These are phyloP conservation scores for Bombyx mori DNA, from an alignment of 1,140 invertebrate species.

Conservation along the genomic window ASM3026992v2 NC_085110.1:11921001-11921500, in stretches of 20 bases:
- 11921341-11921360: slow-evolving; percentile 60
- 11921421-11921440: slow-evolving; percentile 71
- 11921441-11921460: slow-evolving; percentile 78
- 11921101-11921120: slow-evolving; percentile 75
- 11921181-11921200: slow-evolving; percentile 45
- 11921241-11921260: slow-evolving; percentile 66
- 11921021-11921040: slow-evolving; percentile 54
- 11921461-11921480: slow-evolving; percentile 71
- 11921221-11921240: slow-evolving; percentile 62
- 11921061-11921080: slow-evolving; percentile 82
- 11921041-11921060: slow-evolving; percentile 66
- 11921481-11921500: slow-evolving; percentile 63
- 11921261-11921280: slow-evolving; percentile 76
- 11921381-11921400: slow-evolving; percentile 61
- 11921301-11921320: slow-evolving; percentile 66
- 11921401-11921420: slow-evolving; percentile 40
- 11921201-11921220: slow-evolving; percentile 51
- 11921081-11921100: slow-evolving; percentile 79
- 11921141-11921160: slow-evolving; percentile 60
- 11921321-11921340: slow-evolving; percentile 59
- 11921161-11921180: slow-evolving; percentile 42
- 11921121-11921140: slow-evolving; percentile 67
- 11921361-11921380: slow-evolving; percentile 25
- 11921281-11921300: slow-evolving; percentile 71
- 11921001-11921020: slow-evolving; percentile 71